Evolutionary conservation across 2,888 invertebrate species (phyloP).

Genomic region (Oasisia sp.): DNA sequence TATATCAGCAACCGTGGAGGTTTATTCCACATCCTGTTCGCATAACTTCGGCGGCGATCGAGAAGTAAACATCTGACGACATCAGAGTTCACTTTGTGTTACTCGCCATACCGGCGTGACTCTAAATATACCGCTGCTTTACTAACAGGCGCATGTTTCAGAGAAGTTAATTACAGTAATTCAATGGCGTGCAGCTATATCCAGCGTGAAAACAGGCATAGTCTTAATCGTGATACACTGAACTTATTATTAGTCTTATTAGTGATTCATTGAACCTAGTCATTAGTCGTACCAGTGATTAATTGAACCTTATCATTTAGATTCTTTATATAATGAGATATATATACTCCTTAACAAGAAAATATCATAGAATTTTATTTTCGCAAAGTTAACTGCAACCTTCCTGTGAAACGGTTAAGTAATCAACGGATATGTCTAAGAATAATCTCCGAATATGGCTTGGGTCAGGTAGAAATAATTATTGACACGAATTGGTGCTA

Average conservation of each 20-base stretch:
- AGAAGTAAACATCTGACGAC: not conserved
- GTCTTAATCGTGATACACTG: not conserved
- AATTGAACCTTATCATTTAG: not conserved
- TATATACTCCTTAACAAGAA: not conserved
- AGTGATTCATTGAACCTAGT: not conserved
- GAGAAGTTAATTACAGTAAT: not conserved
- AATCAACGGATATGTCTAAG: not conserved
- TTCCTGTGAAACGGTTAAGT: not conserved
- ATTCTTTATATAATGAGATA: not conserved
- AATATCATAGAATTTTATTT: not conserved
- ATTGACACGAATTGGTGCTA: not conserved
- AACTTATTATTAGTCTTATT: not conserved
- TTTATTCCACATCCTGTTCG: not conserved
- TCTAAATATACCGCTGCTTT: not conserved
- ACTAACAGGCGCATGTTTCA: not conserved
- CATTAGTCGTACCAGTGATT: not conserved
- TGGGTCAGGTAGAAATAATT: not conserved
- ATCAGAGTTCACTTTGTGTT: not conserved
- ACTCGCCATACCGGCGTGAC: not conserved
- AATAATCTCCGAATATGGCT: not conserved
- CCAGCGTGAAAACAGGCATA: not conserved
- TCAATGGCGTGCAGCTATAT: no score
- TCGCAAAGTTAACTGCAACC: not conserved
- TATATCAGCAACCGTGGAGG: not conserved
- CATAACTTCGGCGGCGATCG: not conserved